Percentiles rank a stretch among this genome's conserved stretches.
Evolutionary conservation across 1,140 invertebrate species (phyloP).

Genomic region (Neocloeon triangulifer): DNA sequence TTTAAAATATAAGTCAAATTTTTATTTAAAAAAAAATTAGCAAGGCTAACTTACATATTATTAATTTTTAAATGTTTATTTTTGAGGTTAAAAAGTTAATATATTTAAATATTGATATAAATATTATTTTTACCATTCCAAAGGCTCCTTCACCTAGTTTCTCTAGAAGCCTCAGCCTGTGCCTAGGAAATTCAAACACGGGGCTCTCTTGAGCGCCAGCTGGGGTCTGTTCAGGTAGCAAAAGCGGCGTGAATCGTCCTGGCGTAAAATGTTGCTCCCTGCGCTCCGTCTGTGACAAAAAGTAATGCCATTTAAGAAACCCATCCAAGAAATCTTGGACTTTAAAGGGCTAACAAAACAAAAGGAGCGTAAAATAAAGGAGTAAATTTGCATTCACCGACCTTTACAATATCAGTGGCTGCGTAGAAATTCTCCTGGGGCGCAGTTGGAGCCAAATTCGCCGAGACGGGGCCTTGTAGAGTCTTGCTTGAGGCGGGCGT

Average conservation of each 20-base stretch:
- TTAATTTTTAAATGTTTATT: no score
- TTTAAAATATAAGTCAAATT: no score
- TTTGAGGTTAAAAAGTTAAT: no score
- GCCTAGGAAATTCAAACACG: slow-evolving; percentile 51
- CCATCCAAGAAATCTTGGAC: no score
- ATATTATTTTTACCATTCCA: slow-evolving; percentile 70
- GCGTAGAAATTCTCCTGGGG: slow-evolving; percentile 41
- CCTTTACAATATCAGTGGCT: slow-evolving; percentile 45
- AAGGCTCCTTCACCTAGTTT: slow-evolving; percentile 73
- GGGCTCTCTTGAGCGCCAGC: slow-evolving; percentile 26
- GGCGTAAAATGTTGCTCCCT: slow-evolving; percentile 31
- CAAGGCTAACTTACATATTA: no score
- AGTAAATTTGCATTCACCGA: slow-evolving; percentile 21
- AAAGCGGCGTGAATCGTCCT: slow-evolving; percentile 38
- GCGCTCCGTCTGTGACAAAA: slow-evolving; percentile 27
- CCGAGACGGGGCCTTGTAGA: slow-evolving; percentile 12
- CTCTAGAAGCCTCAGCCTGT: slow-evolving; percentile 58
- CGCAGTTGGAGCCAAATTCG: slow-evolving; percentile 11
- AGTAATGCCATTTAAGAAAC: no score
- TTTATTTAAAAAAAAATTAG: no score
- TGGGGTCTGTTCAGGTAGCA: slow-evolving; percentile 37
- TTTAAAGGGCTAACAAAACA: no score
- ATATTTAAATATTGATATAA: no score
- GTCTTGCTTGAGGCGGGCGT: slow-evolving; percentile 11
- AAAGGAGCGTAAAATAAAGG: no score